Percentiles rank a stretch among this genome's conserved stretches.
These are phyloP conservation scores for Labeo rohita DNA, from an alignment of 2,113 vertebrate genomes.

Conservation along the genomic window DNA sequence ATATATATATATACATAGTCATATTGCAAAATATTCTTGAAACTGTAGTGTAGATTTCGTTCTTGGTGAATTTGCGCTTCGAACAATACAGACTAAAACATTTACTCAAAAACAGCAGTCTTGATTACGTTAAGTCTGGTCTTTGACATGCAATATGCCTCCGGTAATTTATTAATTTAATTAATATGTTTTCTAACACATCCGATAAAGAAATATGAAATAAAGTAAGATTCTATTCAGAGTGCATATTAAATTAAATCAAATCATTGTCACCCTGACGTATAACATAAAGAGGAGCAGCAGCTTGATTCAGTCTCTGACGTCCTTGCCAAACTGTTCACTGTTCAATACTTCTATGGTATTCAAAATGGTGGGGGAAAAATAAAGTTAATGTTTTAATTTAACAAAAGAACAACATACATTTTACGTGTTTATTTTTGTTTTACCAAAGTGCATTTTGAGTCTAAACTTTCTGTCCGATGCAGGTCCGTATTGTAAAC, in stretches of 20 bases:
- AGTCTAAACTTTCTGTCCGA: slow-evolving; percentile 67
- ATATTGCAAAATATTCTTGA: neutral
- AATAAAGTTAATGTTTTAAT: slow-evolving; percentile 67
- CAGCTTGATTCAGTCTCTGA: slow-evolving; percentile 68
- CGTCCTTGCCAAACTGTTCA: slow-evolving; percentile 72
- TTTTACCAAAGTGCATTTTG: slow-evolving; percentile 83
- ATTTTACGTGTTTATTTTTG: slow-evolving; percentile 58
- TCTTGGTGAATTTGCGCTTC: neutral
- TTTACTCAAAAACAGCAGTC: slow-evolving; percentile 32
- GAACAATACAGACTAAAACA: neutral
- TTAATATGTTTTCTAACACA: slow-evolving; percentile 69
- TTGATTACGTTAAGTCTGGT: slow-evolving; percentile 46
- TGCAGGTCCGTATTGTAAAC: slow-evolving; percentile 64
- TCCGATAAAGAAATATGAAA: slow-evolving; percentile 70
- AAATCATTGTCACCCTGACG: slow-evolving; percentile 55
- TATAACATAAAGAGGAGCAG: slow-evolving; percentile 73
- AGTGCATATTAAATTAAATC: slow-evolving; percentile 71
- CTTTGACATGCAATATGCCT: slow-evolving; percentile 43
- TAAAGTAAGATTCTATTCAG: slow-evolving; percentile 69
- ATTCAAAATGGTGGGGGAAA: slow-evolving; percentile 69
- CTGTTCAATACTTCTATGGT: slow-evolving; percentile 83
- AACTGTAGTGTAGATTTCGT: neutral
- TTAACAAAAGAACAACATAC: slow-evolving; percentile 70
- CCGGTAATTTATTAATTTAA: slow-evolving; percentile 71
- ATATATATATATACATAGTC: neutral